phyloP scores from a whole-genome alignment of 1,140 invertebrate genomes.

The Platyscapa corneri region DNA sequence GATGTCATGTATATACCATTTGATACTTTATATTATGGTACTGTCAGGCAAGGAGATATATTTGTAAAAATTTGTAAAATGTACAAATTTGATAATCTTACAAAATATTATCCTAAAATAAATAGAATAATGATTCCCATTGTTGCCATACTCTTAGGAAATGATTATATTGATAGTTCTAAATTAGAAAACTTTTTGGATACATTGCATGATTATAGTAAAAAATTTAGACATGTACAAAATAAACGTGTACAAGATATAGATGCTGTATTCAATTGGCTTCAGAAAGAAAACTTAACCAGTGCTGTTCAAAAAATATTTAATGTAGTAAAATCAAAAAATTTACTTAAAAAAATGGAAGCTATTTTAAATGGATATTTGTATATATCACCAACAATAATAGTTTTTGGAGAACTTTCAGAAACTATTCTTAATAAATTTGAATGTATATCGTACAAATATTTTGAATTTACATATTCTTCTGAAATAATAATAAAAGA shows the following conservation, averaged over 20 bases:
- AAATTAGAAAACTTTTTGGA: constrained; percentile 83
- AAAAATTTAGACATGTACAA: constrained; percentile 74
- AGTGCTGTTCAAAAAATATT: constrained; percentile 81
- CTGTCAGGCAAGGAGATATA: constrained; percentile 55
- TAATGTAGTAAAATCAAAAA: constrained; percentile 74
- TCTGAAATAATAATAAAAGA: too few species aligned
- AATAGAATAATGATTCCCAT: constrained; percentile 82
- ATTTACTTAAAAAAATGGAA: constrained; percentile 75
- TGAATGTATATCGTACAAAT: too few species aligned
- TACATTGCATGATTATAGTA: constrained; percentile 78
- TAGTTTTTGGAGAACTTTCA: constrained; percentile 63
- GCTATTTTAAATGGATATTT: constrained; percentile 79
- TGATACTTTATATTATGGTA: constrained; percentile 76
- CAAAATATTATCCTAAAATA: constrained; percentile 79
- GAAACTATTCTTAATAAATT: constrained; percentile 5
- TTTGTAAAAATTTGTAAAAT: constrained; percentile 79
- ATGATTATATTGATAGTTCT: constrained; percentile 86
- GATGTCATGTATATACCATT: constrained; percentile 88
- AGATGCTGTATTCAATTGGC: constrained; percentile 82
- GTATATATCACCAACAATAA: constrained; percentile 74
- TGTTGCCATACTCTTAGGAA: constrained; percentile 87
- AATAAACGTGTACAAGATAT: constrained; percentile 78
- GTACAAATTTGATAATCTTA: constrained; percentile 82
- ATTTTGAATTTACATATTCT: too few species aligned
- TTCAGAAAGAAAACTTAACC: constrained; percentile 81